Percentiles rank a stretch among this genome's conserved stretches.
Evolutionary conservation across 2,797 vertebrate genomes (phyloP).

Genomic region (Acanthurus tractus): DNA sequence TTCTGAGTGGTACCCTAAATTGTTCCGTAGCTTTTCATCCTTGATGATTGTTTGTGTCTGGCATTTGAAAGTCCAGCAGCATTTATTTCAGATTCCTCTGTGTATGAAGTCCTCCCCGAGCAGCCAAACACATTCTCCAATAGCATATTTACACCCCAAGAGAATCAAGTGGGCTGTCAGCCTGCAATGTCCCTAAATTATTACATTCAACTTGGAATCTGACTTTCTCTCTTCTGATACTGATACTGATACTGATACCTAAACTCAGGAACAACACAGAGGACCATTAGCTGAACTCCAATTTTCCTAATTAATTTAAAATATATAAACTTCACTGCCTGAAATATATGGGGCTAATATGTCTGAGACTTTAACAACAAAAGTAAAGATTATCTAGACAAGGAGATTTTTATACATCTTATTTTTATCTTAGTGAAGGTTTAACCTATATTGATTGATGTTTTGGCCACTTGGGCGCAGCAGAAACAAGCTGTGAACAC

Average conservation of each 20-base stretch:
- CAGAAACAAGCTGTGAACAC: not conserved
- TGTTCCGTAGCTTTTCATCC: slow-evolving; percentile 67
- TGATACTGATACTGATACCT: slow-evolving; percentile 21
- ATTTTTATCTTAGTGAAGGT: not conserved
- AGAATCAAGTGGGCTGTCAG: slow-evolving; percentile 53
- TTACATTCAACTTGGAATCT: slow-evolving; percentile 41
- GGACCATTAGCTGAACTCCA: not conserved
- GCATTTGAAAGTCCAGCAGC: slow-evolving; percentile 59
- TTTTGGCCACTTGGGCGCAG: not conserved
- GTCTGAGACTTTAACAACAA: not conserved
- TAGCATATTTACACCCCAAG: slow-evolving; percentile 71
- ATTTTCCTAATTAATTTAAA: not conserved
- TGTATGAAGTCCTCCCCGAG: slow-evolving; percentile 56
- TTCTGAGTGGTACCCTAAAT: slow-evolving; percentile 63
- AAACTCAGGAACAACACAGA: not conserved
- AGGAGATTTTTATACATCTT: not conserved
- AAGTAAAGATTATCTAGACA: not conserved
- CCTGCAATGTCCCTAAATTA: slow-evolving; percentile 45
- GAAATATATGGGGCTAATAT: not conserved
- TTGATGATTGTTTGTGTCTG: slow-evolving; percentile 72
- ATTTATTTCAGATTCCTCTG: slow-evolving; percentile 62
- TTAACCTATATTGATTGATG: not conserved
- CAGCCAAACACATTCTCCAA: slow-evolving; percentile 69
- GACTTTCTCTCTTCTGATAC: slow-evolving; percentile 27
- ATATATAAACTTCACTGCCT: slow-evolving; percentile 7